Percentiles rank a stretch among this genome's conserved stretches.
These are phyloP conservation scores for Scylla paramamosain DNA, from an alignment of 1,140 invertebrate genomes.

Conservation along the genomic window DNA sequence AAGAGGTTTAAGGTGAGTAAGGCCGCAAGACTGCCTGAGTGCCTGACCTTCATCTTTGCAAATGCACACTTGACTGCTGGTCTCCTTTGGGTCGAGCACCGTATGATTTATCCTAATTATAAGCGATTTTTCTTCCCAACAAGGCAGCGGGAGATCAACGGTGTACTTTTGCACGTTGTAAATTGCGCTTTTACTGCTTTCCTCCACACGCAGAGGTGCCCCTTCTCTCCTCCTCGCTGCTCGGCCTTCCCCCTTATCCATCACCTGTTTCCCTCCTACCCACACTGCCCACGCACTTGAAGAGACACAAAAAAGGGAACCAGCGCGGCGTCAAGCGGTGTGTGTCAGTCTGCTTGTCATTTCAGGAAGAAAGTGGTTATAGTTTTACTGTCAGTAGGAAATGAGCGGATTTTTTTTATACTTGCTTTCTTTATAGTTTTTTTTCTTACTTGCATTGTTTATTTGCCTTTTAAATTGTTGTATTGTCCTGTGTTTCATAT, in stretches of 20 bases:
- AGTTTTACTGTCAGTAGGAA: too few species aligned
- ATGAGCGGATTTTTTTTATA: too few species aligned
- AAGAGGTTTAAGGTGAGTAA: neutral
- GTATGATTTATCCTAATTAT: constrained; percentile 62
- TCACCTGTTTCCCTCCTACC: neutral
- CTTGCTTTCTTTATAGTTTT: too few species aligned
- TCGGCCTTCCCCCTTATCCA: neutral
- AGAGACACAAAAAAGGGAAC: too few species aligned
- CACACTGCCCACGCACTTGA: neutral
- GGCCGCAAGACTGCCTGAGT: constrained; percentile 3
- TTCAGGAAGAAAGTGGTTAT: too few species aligned
- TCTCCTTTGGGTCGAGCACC: constrained; percentile 36
- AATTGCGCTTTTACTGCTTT: constrained; percentile 42
- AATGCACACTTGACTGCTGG: constrained; percentile 43
- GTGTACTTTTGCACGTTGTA: constrained; percentile 59
- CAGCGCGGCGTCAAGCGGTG: too few species aligned
- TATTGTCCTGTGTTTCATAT: too few species aligned
- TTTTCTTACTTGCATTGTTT: too few species aligned
- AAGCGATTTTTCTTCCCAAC: constrained; percentile 56
- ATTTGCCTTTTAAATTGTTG: too few species aligned
- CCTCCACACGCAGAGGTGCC: constrained; percentile 27
- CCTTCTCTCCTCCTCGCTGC: neutral
- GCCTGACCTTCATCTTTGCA: constrained; percentile 39
- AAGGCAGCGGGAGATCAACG: constrained; percentile 39
- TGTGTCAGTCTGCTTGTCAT: too few species aligned